A percentile compares a stretch with the other conserved stretches of the same genome.
Evolutionary conservation across 2,888 invertebrate genomes (phyloP).

Genomic region (Acronicta leporina): DNA sequence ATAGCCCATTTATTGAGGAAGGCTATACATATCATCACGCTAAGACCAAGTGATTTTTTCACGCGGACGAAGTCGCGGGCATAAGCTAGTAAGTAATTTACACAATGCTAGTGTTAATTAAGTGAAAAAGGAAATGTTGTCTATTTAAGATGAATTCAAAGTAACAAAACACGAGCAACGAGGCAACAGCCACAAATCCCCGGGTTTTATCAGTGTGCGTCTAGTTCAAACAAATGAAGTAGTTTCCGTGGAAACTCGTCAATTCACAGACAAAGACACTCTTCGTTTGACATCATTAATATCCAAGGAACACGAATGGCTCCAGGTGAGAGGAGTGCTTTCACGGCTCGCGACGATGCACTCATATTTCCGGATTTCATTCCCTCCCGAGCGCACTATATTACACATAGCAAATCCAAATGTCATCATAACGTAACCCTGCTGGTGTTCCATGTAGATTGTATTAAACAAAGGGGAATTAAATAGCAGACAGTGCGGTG

Average conservation of each 20-base stretch:
- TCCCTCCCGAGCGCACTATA: constrained; percentile 67
- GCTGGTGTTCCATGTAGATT: constrained; percentile 76
- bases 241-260: constrained; percentile 65
- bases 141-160: constrained; percentile 8
- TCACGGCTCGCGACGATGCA: constrained; percentile 68
- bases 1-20: no score
- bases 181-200: constrained; percentile 33
- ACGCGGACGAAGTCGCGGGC: no score
- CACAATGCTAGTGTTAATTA: not conserved
- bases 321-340: constrained; percentile 63
- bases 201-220: constrained; percentile 46
- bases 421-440: constrained; percentile 78
- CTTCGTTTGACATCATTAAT: constrained; percentile 72
- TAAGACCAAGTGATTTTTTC: no score
- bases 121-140: not conserved
- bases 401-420: constrained; percentile 71
- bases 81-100: not conserved
- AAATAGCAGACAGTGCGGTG: constrained; percentile 77
- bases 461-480: constrained; percentile 81
- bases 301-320: constrained; percentile 66
- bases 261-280: constrained; percentile 69
- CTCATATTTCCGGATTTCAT: constrained; percentile 78
- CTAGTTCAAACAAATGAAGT: constrained; percentile 61
- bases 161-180: constrained; percentile 16
- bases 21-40: no score